Evolutionary conservation across 2,113 vertebrate genomes (phyloP), one percentile per base, ranked within the genome.

Genomic region (Pholis gunnellus): DNA sequence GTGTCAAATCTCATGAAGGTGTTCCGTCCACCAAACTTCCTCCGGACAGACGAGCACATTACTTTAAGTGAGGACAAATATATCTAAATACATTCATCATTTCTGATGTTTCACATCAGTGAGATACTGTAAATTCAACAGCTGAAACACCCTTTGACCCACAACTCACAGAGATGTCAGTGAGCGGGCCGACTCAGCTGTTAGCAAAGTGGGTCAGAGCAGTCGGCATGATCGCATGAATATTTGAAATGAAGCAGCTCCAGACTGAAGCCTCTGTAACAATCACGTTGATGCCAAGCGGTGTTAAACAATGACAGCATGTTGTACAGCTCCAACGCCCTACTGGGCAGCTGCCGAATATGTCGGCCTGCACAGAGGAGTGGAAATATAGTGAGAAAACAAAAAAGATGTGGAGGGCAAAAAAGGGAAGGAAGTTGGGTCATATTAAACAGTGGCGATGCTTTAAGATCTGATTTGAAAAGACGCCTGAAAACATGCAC

Each of bases 161-260:
- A 74, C 73, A 73, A 20, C 76, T 86, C 59, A 29, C 54, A 29
- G 75, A 72, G 87, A 79, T 59, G 50, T 42, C 60, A 48, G 72
- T 42, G 75, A 79, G 84, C 20, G 1, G 88, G 65, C 78, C 68
- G 84, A 81, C 78, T 88, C 90, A 92, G 91, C 89, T 94, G 87
- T 91, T 88, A 77, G 81, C 69, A 90, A 93, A 93, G 83, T 91
- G 91, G 91, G 90, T 92, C 93, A 91, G 88, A 91, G 89, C 81
- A 91, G 90, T 82, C 82, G 90, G 81, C 88, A 72, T 69, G 83
- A 90, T 84, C 6, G 11, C 72, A 90, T 92, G 85, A 92, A 92
- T 92, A 92, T 94, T 93, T 93, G 59, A 93, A 89, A 76, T 65
- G 72, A 87, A 90, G 82, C 73, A 15, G 87, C 85, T 89, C 79